phyloP scores from a whole-genome alignment of 2,113 vertebrate genomes.

The Serilophus lunatus region DNA sequence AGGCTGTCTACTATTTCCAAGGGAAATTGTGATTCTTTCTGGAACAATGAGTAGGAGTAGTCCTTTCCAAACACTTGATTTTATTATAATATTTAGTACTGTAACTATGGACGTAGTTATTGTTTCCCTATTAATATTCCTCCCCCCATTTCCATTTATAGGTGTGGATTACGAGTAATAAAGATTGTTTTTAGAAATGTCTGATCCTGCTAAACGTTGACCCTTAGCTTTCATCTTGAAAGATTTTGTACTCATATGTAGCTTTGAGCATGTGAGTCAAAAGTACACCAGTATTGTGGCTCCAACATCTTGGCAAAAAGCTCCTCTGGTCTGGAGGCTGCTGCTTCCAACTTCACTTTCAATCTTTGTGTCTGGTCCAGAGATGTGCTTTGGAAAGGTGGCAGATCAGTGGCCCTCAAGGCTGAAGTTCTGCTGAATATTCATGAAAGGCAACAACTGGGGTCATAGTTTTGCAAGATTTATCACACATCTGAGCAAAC shows the following conservation, averaged over 20 bases:
- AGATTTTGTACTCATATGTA: not conserved
- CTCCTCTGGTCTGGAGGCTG: not conserved
- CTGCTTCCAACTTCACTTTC: not conserved
- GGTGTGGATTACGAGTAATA: not conserved
- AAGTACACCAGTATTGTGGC: not conserved
- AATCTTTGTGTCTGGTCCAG: not conserved
- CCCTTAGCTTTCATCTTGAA: not conserved
- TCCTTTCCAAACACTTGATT: not conserved
- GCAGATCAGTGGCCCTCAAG: not conserved
- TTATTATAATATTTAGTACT: not conserved
- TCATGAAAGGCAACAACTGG: not conserved
- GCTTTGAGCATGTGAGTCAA: not conserved
- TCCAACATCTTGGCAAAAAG: not conserved
- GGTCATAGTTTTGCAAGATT: not conserved
- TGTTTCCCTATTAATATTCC: not conserved
- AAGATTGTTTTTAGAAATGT: not conserved
- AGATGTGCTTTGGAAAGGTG: not conserved
- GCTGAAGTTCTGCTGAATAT: not conserved
- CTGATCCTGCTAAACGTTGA: not conserved
- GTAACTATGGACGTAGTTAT: not conserved
- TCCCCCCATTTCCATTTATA: not conserved
- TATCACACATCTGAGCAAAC: not conserved
- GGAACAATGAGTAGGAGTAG: not conserved
- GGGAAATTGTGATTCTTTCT: not conserved
- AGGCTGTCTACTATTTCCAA: not conserved